A percentile compares a stretch with the other conserved stretches of the same genome.
These are phyloP conservation scores for Hyaena hyaena DNA, from an alignment of 2,113 vertebrate species.

Conservation along the genomic window DNA sequence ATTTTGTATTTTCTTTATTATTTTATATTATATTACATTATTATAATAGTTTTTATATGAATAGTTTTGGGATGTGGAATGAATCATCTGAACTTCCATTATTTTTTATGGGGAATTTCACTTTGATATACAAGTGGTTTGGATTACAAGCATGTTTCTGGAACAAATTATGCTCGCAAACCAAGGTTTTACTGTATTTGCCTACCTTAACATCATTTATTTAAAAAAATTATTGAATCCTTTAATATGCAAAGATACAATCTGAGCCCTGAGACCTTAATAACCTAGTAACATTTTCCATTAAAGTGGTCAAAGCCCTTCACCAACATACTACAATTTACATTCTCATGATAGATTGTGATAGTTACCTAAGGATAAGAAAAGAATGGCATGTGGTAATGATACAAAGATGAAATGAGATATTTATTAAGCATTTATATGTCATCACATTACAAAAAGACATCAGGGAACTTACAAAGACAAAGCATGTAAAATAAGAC, in stretches of 20 bases:
- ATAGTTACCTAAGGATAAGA: neutral
- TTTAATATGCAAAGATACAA: conserved; percentile 11
- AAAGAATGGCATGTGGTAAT: conserved; percentile 38
- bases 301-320: neutral
- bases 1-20: too few species aligned
- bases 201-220: neutral
- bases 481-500: neutral
- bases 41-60: too few species aligned
- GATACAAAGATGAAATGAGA: conserved; percentile 44
- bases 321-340: neutral
- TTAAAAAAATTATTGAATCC: conserved; percentile 37
- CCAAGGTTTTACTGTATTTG: neutral
- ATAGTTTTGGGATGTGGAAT: too few species aligned
- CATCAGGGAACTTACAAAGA: neutral
- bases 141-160: too few species aligned
- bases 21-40: too few species aligned
- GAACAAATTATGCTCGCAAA: too few species aligned
- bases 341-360: neutral
- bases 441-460: neutral
- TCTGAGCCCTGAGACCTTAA: neutral
- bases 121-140: too few species aligned
- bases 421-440: conserved; percentile 65
- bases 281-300: conserved; percentile 24
- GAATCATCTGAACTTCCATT: too few species aligned
- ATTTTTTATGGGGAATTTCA: too few species aligned